Percentiles rank a stretch among this genome's conserved stretches.
Conservation (phyloP, 2,888 invertebrate genomes). For the Steinernema carpocapsae region DNA sequence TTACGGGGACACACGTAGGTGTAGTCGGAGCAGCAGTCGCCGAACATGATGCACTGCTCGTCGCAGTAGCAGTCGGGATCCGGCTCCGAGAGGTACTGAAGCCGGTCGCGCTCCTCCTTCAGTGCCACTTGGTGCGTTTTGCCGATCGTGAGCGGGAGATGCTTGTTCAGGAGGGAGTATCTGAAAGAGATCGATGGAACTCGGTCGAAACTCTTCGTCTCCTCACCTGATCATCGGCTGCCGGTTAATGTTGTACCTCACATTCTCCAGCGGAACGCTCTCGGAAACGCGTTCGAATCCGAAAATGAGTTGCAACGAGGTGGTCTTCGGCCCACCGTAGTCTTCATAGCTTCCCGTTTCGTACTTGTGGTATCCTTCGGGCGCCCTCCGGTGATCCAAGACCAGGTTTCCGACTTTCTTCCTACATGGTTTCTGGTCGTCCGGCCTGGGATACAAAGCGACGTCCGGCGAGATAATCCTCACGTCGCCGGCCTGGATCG, state of each 20-base stretch:
- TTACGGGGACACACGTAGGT: constrained; percentile 61
- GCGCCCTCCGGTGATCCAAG: constrained; percentile 14
- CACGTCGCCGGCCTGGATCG: constrained; percentile 48
- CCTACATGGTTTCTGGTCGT: not conserved
- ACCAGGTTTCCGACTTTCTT: constrained; percentile 34
- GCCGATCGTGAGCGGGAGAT: constrained; percentile 55
- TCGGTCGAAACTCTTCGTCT: constrained; percentile 3
- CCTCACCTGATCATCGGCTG: constrained; percentile 41
- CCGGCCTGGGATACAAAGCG: constrained; percentile 46
- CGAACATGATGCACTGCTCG: constrained; percentile 56
- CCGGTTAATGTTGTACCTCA: constrained; percentile 40
- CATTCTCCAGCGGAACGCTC: constrained; percentile 31
- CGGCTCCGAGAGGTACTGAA: constrained; percentile 39
- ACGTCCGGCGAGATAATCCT: constrained; percentile 56
- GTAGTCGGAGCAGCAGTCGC: constrained; percentile 65
- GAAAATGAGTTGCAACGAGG: constrained; percentile 47
- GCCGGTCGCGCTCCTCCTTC: not conserved
- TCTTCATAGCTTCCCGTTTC: not conserved
- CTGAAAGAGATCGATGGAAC: constrained; percentile 46
- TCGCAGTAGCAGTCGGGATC: constrained; percentile 61
- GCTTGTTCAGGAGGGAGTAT: constrained; percentile 58
- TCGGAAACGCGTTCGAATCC: constrained; percentile 39
- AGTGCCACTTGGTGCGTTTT: constrained; percentile 37
- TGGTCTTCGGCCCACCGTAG: not conserved
- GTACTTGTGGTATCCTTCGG: constrained; percentile 38